Conservation (phyloP, 2,113 vertebrate genomes). For the Nicator chloris region DNA sequence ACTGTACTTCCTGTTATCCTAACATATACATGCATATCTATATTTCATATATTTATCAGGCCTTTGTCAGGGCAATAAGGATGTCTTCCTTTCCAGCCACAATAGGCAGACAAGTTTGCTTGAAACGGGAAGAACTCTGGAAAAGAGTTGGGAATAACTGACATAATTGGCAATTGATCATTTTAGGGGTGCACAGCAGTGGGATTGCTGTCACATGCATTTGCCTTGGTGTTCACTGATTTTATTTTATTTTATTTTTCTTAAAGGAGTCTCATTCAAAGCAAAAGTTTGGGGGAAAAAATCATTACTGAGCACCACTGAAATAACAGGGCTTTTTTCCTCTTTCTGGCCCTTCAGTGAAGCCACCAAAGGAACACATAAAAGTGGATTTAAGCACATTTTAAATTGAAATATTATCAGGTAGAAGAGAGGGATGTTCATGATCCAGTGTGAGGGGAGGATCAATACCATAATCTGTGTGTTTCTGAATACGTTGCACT, state of each 20-base stretch:
- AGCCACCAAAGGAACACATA: neutral
- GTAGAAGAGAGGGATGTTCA: neutral
- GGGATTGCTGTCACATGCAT: neutral
- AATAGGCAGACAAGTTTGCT: neutral
- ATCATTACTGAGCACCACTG: neutral
- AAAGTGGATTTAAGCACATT: neutral
- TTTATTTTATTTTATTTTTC: neutral
- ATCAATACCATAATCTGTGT: conserved; percentile 33
- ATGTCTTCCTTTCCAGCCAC: neutral
- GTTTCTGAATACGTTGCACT: conserved; percentile 10
- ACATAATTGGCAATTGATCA: neutral
- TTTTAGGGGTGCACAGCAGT: neutral
- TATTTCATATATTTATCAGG: neutral
- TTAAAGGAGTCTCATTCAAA: neutral
- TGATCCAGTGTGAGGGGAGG: neutral
- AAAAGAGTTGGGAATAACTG: neutral
- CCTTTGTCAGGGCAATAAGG: neutral
- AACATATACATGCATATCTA: too few species aligned
- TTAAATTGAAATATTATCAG: neutral
- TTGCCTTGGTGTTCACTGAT: neutral
- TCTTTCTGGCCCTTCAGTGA: neutral
- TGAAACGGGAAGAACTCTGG: neutral
- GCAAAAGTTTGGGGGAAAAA: neutral
- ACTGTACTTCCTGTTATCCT: neutral
- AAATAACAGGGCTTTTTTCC: neutral